Conservation (phyloP, 2,797 vertebrate genomes). For the Acomys russatus region DNA sequence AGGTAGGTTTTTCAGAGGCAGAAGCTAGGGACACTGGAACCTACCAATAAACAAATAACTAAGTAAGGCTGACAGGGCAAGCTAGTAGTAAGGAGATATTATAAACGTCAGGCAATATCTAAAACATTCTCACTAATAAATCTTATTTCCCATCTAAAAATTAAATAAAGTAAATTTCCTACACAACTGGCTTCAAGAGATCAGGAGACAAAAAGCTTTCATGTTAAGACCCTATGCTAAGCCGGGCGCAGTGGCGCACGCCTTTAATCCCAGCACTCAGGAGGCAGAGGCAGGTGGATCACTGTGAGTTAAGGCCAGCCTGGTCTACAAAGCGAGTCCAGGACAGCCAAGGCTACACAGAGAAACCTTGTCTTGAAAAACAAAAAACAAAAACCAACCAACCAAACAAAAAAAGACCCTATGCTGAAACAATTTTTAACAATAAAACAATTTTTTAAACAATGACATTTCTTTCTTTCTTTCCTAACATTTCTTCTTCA, state of each 20-base stretch:
- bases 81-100: background rate
- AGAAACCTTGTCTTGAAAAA: too few species aligned
- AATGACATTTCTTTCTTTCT: too few species aligned
- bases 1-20: background rate
- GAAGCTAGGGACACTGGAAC: background rate
- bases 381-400: too few species aligned
- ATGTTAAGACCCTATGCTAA: background rate
- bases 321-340: too few species aligned
- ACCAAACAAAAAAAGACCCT: background rate
- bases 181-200: background rate
- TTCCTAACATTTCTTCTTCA: background rate
- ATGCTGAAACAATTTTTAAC: background rate
- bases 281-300: too few species aligned
- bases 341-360: too few species aligned
- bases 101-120: background rate
- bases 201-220: background rate
- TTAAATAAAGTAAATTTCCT: conserved; percentile 22
- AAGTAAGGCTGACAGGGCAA: background rate
- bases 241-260: too few species aligned
- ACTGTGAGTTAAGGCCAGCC: too few species aligned
- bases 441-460: background rate
- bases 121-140: background rate
- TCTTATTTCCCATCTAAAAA: background rate
- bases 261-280: too few species aligned
- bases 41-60: background rate